Evolutionary conservation across 2,888 invertebrate genomes (phyloP).

Genomic region (Polydrusus cervinus): DNA sequence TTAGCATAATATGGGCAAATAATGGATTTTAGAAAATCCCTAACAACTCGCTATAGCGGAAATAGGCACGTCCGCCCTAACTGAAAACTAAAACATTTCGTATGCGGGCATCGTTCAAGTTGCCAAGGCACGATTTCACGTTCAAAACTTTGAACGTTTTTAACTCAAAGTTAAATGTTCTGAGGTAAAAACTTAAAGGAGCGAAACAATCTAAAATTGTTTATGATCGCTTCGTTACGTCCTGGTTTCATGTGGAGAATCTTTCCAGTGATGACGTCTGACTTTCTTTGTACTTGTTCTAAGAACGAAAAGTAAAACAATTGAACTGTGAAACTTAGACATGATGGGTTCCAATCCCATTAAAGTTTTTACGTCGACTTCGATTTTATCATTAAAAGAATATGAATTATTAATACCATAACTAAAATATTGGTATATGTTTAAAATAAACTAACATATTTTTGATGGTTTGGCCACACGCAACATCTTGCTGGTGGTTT

Average conservation of each 20-base stretch:
- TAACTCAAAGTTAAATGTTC: constrained; percentile 50
- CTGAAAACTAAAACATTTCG: constrained; percentile 45
- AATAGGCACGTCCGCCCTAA: constrained; percentile 36
- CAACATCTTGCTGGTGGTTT: no score
- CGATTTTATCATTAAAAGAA: no score
- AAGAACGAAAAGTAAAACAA: background rate
- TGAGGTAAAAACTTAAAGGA: constrained; percentile 42
- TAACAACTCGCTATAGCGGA: constrained; percentile 19
- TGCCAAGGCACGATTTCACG: constrained; percentile 27
- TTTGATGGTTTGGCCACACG: no score
- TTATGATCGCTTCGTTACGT: constrained; percentile 57
- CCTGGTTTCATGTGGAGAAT: constrained; percentile 53
- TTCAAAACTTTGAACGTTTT: constrained; percentile 45
- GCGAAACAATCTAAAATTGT: constrained; percentile 57
- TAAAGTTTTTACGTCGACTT: no score
- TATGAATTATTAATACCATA: no score
- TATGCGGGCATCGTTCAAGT: constrained; percentile 40
- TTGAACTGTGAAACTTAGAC: background rate
- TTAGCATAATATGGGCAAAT: constrained; percentile 3
- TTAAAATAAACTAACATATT: no score
- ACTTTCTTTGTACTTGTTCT: background rate
- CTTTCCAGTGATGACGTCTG: constrained; percentile 32
- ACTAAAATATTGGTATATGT: no score
- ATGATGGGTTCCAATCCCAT: no score
- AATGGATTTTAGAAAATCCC: constrained; percentile 22